These are phyloP conservation scores for Scyliorhinus canicula DNA, from an alignment of 2,797 vertebrate genomes.

Conservation along the genomic window DNA sequence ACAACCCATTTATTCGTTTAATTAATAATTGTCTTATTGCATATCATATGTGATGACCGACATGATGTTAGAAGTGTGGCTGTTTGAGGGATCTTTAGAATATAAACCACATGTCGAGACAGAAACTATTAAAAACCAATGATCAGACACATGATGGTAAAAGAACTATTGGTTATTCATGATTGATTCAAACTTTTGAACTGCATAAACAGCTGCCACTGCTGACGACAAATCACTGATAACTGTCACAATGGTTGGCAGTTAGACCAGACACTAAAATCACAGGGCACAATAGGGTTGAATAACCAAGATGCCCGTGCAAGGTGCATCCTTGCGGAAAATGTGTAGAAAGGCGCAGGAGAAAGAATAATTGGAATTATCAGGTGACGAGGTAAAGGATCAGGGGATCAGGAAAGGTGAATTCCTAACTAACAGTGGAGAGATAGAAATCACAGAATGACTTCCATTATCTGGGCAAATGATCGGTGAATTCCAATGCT, in stretches of 20 bases:
- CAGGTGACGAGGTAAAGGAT: background rate
- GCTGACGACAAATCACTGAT: background rate
- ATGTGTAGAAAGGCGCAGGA: background rate
- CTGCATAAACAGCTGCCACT: background rate
- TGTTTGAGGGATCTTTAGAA: background rate
- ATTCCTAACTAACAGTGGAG: too few relatives aligned
- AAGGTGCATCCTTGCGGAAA: background rate
- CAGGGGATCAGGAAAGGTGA: too few relatives aligned
- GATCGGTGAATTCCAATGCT: too few relatives aligned
- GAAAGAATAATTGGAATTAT: background rate
- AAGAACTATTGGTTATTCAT: background rate
- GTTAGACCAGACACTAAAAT: too few relatives aligned
- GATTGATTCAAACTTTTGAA: background rate
- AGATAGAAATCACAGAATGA: too few relatives aligned
- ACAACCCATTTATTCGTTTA: background rate
- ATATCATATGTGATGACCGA: background rate
- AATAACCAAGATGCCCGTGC: background rate
- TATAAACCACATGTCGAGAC: background rate
- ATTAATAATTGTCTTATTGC: background rate
- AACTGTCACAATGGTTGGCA: background rate
- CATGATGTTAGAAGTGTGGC: background rate
- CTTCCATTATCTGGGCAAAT: too few relatives aligned
- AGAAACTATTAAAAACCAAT: background rate
- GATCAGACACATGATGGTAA: background rate
- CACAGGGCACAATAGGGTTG: background rate